Evolutionary conservation across 2,113 vertebrate genomes (phyloP).

Genomic region (Elgaria multicarinata): DNA sequence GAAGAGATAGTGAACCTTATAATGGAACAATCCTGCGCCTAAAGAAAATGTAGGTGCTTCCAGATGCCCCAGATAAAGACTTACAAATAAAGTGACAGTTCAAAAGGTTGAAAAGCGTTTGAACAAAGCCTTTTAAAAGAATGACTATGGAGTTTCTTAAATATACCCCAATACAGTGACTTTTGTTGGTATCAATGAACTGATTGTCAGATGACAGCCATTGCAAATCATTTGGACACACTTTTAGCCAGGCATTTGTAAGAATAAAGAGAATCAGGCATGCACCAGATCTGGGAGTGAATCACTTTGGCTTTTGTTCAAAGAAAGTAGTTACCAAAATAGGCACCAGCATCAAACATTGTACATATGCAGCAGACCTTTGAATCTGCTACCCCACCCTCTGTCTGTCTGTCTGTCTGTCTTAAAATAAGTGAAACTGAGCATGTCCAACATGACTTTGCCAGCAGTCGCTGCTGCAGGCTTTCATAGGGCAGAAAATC

Average conservation of each 20-base stretch:
- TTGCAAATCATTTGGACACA: rapidly evolving
- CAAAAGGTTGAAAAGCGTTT: constrained; percentile 38
- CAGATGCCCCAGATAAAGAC: not conserved
- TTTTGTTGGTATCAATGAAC: not conserved
- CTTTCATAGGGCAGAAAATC: too few species aligned
- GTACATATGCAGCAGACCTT: not conserved
- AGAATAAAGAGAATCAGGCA: rapidly evolving
- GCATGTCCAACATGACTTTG: too few species aligned
- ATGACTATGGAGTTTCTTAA: not conserved
- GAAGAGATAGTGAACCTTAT: not conserved
- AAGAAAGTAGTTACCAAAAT: not conserved
- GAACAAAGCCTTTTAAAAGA: not conserved
- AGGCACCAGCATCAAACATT: constrained; percentile 16
- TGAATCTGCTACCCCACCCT: not conserved
- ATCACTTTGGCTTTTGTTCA: not conserved
- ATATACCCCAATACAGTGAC: not conserved
- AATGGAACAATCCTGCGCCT: not conserved
- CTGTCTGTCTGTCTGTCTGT: not conserved
- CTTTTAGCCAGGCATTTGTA: not conserved
- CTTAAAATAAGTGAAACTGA: too few species aligned
- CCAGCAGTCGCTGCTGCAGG: too few species aligned
- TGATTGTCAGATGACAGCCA: not conserved
- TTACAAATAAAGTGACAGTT: rapidly evolving
- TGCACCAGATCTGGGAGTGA: not conserved
- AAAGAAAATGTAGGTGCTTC: not conserved